A percentile compares a stretch with the other conserved stretches of the same genome.
phyloP scores from a whole-genome alignment of 2,113 vertebrate genomes.

The Cryptomyrus ogoouensis region DNA sequence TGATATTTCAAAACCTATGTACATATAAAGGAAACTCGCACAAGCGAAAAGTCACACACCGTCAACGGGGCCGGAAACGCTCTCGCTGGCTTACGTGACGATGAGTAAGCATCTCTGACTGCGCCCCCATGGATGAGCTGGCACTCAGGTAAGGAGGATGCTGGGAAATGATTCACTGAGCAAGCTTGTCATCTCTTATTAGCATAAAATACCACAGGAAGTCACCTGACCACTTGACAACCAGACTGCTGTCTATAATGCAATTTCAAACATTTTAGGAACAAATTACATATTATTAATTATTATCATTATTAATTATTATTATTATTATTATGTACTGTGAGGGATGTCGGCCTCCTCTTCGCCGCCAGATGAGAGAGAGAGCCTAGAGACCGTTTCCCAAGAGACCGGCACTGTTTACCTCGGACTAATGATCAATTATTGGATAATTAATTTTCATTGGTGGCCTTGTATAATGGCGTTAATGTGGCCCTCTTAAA shows the following conservation, averaged over 20 bases:
- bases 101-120: background rate
- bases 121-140: background rate
- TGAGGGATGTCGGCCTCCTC: background rate
- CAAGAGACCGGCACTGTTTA: constrained; percentile 45
- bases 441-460: constrained; percentile 64
- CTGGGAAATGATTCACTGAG: background rate
- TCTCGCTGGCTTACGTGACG: background rate
- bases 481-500: constrained; percentile 58
- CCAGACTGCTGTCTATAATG: background rate
- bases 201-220: background rate
- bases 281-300: background rate
- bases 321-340: background rate
- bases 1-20: background rate
- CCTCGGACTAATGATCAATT: constrained; percentile 55
- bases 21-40: background rate
- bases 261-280: background rate
- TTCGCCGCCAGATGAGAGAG: background rate
- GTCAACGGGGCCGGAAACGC: background rate
- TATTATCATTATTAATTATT: background rate
- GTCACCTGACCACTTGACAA: background rate
- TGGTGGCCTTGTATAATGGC: constrained; percentile 58
- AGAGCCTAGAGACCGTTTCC: background rate
- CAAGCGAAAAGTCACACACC: background rate
- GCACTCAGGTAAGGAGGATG: background rate
- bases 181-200: background rate